Base-by-base conservation (phyloP, 2,113 vertebrate genomes). In the Albula goreensis region DNA sequence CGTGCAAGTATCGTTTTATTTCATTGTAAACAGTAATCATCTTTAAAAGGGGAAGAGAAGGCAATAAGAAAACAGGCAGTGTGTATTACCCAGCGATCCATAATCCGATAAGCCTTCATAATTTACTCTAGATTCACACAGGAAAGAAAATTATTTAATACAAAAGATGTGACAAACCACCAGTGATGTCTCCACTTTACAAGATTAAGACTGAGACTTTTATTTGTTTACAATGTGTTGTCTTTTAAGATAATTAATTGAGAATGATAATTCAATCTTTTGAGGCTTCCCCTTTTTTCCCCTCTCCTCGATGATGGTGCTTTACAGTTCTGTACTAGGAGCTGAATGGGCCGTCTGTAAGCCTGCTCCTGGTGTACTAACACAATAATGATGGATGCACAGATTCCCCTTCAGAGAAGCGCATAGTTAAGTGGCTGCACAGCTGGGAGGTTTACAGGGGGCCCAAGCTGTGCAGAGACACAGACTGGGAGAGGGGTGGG, bases 211-310 rank as follows among this genome's bases (percentile, higher is more conserved):
- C 89, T 82, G 86, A 89, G 88, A 89, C 86, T 83, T 88, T 89
- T 84, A 91, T 91, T 89, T 87, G 88, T 89, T 93, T 94, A 92
- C 93, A 51, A 93, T 91, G 87, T 91, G 92, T 91, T 90, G 87
- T 90, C 87, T 91, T 92, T 92, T 90, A 89, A 90, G 91, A 91
- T 94, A 94, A 95, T 95, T 94, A 95, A 94, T 93, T 93, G 93
- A 87, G 89, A 91, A 92, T 86, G 90, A 93, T 94, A 90, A 94
- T 94, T 93, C 92, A 91, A 94, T 94, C 91, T 93, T 94, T 93
- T 85, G n/a, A 51, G 25, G 53, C 19, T 91, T 85, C 86, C 86
- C 85, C 88, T 90, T 80, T 74, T 10, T 31, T n/a, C 10, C n/a
- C 7, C 70, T 19, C 70, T 5, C n/a, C n/a, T n/a, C 9, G 22